Base-by-base conservation (phyloP, 2,888 invertebrate genomes). In the Diarsia brunnea region DNA sequence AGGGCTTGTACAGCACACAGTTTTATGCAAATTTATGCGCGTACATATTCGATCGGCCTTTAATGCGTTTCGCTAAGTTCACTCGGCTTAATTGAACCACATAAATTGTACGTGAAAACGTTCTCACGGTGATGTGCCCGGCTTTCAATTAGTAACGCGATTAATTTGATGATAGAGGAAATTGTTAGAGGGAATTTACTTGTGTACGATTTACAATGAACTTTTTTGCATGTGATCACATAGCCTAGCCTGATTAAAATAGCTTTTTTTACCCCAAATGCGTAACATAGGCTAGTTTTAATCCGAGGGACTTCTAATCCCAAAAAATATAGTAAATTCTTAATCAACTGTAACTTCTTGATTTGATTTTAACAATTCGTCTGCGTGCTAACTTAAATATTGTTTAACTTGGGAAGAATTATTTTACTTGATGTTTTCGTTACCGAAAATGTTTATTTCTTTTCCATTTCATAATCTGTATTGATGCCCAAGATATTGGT, bases 1-100 rank as follows among this genome's bases (percentile, higher is more conserved):
- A 81, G 73, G 64, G 79, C 82, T 77, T 80, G 82, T 69, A 82
- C 80, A 27, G 74, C 78, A 76, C 70, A 81, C 71, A 79, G 85
- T 87, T 89, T 86, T 88, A 91, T 90, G 90, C 87, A 86, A 91
- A 92, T 92, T 89, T 90, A 90, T 89, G 86, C 84, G 78, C 84
- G 82, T 79, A 84, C 82, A 74, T 72, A 87, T 79, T 82, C 82
- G 79, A 85, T 86, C 73, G 66, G 55, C 78, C 78, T 73, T 78
- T 84, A 84, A 78, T 82, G 66, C 81, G 77, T 79, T 78, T 84
- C 78, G 74, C 78, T 75, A 78, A 79, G 74, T 86, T 84, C 85
- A 73, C 69, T 72, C 73, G 64, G 53, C 79, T 82, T 84, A 87
- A 89, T 85, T 84, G 73, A 89, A 84, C 74, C 66, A 74, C 67